Evolutionary conservation across 1,140 invertebrate species (phyloP).

Genomic region (Colletes latitarsis): DNA sequence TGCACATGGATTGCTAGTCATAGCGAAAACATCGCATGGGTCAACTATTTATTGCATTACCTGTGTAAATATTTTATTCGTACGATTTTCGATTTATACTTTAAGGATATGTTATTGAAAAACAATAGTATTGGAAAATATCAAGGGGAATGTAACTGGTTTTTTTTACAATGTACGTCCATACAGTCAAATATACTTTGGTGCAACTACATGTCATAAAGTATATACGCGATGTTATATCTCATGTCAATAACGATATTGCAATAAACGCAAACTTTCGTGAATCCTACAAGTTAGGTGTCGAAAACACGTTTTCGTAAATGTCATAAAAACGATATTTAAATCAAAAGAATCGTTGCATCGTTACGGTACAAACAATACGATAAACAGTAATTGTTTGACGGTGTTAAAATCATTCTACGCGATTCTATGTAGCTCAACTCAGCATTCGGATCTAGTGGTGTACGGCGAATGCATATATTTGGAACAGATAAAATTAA

Average conservation of each 20-base stretch:
- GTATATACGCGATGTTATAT: neutral
- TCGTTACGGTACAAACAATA: neutral
- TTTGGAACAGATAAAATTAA: slow-evolving; percentile 15
- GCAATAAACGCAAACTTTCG: neutral
- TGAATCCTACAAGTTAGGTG: neutral
- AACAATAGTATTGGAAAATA: neutral
- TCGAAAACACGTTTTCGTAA: neutral
- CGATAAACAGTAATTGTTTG: too few relatives aligned
- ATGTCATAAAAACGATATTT: neutral
- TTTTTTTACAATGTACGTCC: neutral
- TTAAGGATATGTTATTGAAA: neutral
- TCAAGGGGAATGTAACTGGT: neutral
- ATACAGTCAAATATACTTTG: neutral
- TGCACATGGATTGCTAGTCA: too few relatives aligned
- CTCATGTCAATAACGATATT: slow-evolving; percentile 5
- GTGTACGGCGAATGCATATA: slow-evolving; percentile 18
- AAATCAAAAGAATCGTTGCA: too few relatives aligned
- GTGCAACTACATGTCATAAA: neutral
- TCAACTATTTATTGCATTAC: neutral
- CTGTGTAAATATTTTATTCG: neutral
- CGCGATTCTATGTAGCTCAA: slow-evolving; percentile 3
- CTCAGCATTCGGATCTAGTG: slow-evolving; percentile 19
- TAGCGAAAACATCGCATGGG: neutral
- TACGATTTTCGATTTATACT: neutral
- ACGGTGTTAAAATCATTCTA: too few relatives aligned